Base-by-base conservation (phyloP, 2,888 invertebrate species). In the Anoplius nigerrimus region DNA sequence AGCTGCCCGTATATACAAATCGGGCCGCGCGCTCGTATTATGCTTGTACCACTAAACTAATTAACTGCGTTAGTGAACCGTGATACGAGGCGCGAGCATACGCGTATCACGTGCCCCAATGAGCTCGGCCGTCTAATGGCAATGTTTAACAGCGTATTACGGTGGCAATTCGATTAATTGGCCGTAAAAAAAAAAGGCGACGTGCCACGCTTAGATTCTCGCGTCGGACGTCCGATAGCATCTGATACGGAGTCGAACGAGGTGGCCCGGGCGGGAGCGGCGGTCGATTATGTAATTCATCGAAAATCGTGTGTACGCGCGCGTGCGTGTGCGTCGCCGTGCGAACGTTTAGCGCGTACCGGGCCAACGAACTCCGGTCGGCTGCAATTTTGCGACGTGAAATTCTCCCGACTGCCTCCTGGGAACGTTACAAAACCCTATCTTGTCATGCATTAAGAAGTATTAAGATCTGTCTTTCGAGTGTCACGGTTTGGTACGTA, bases 61-160 rank as follows among this genome's bases (percentile, higher is more conserved):
- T 79, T 79, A 79, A 67, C 63, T 61, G 72, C 68, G 68, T 79
- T 76, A 79, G 72, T 72, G 71, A 75, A 62, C 58, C 79, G 69
- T 71, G 75, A 71, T 71, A 77, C 66, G 67, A 78, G 75, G 74
- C 62, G 60, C 58, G 46, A 48, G 61, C 65, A 58, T 66, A 27
- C 54, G 53, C 43, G 65, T 62, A 72, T 66, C 73, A 65, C 68
- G 65, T 65, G 72, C 68, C 34, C 34, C 34, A 34, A 6, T 34
- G 34, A 13, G 34, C 34, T 34, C 34, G 34, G 5, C 48, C n/a
- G n/a, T 16, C 16, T 48, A 48, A 48, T n/a, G 48, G 16, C n/a
- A 48, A 48, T 48, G 48, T 18, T 34, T 34, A 34, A 11, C 34
- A 3, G 11, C 34, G 34, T 34, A 34, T 34, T 34, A 6, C 34